Conservation (phyloP, 2,888 invertebrate genomes). For the Dendrolimus pini region DNA sequence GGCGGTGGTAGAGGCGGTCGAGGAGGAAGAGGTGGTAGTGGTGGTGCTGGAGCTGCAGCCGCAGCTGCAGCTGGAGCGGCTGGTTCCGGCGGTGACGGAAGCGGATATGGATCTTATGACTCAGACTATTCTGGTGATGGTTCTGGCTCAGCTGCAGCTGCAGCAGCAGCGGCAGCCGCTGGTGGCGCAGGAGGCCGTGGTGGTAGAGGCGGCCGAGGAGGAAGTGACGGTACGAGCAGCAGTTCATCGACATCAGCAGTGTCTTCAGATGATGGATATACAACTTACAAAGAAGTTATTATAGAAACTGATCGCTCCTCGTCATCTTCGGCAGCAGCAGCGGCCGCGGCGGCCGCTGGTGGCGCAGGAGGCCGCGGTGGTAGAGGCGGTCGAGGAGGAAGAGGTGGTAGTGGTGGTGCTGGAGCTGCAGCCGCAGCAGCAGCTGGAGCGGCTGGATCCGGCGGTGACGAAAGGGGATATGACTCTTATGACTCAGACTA, state of each 20-base stretch:
- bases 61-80: constrained; percentile 5
- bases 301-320: too few relatives aligned
- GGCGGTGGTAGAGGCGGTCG: background rate
- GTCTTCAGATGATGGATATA: too few relatives aligned
- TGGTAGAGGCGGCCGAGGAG: background rate
- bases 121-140: background rate
- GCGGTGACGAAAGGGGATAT: too few relatives aligned
- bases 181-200: background rate
- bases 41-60: constrained; percentile 5
- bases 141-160: constrained; percentile 5
- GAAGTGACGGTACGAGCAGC: background rate
- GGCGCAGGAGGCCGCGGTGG: too few relatives aligned
- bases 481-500: too few relatives aligned
- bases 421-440: too few relatives aligned
- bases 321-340: too few relatives aligned
- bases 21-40: background rate
- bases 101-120: background rate
- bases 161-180: constrained; percentile 6
- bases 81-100: constrained; percentile 3
- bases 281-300: too few relatives aligned
- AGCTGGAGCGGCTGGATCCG: too few relatives aligned
- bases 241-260: too few relatives aligned
- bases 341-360: too few relatives aligned
- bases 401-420: background rate
- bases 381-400: background rate